phyloP scores from a whole-genome alignment of 2,888 invertebrate genomes.

The Abrostola triplasia region DNA sequence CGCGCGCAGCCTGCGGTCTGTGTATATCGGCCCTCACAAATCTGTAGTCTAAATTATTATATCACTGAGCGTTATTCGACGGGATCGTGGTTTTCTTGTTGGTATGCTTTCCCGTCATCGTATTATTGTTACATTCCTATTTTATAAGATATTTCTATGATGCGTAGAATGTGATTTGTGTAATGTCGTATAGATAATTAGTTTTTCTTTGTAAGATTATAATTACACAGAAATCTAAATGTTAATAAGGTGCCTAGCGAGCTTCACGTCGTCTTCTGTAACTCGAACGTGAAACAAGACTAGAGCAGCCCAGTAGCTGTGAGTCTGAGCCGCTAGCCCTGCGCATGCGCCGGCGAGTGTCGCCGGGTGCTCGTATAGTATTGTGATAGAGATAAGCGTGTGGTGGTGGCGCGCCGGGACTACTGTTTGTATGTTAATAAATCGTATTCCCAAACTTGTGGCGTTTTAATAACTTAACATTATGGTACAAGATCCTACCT shows the following conservation, averaged over 20 bases:
- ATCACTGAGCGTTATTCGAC: constrained; percentile 40
- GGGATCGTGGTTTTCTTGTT: constrained; percentile 38
- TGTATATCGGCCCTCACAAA: constrained; percentile 35
- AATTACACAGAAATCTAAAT: constrained; percentile 28
- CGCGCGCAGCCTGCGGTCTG: constrained; percentile 11
- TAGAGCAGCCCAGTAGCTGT: not conserved
- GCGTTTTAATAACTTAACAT: too few species aligned
- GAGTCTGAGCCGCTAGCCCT: not conserved
- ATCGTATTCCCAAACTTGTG: constrained; percentile 3
- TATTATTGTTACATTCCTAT: constrained; percentile 61
- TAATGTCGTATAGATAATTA: constrained; percentile 41
- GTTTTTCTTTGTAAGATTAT: constrained; percentile 35
- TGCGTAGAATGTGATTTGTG: constrained; percentile 38
- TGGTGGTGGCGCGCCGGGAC: constrained; percentile 3
- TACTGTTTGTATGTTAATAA: constrained; percentile 4
- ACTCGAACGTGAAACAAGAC: not conserved
- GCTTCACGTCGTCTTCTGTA: too few species aligned
- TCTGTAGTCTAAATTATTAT: constrained; percentile 43
- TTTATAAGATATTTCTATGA: constrained; percentile 53
- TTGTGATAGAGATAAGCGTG: constrained; percentile 5
- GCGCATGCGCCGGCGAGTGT: not conserved
- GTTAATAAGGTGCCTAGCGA: not conserved
- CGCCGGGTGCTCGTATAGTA: not conserved
- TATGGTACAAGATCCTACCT: too few species aligned
- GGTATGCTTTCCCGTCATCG: constrained; percentile 37